Percentiles rank a stretch among this genome's conserved stretches.
Conservation (phyloP, 2,888 invertebrate genomes). For the Nemoura dubitans region DNA sequence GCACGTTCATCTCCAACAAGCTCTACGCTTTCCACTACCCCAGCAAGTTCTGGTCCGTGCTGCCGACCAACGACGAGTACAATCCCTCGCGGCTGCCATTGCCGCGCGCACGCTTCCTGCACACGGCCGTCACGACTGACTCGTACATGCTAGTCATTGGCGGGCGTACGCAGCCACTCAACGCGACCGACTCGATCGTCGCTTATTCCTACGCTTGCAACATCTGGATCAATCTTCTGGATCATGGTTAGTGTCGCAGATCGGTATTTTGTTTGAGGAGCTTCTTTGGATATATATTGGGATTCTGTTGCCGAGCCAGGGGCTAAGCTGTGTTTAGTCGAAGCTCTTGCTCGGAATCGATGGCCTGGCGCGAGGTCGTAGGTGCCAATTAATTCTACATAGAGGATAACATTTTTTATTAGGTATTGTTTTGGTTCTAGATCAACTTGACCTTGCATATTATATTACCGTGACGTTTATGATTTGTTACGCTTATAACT, state of each 20-base stretch:
- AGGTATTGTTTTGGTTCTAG: no score
- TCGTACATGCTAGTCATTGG: conserved; percentile 92
- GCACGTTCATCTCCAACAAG: conserved; percentile 76
- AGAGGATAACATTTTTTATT: no score
- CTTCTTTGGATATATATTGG: no score
- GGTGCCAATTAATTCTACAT: no score
- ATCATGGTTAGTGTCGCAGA: conserved; percentile 57
- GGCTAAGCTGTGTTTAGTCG: no score
- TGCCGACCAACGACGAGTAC: conserved; percentile 75
- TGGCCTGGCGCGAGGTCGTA: no score
- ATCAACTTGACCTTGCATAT: no score
- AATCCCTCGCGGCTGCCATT: conserved; percentile 64
- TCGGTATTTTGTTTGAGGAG: background rate
- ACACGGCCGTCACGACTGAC: conserved; percentile 87
- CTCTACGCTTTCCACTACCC: conserved; percentile 81
- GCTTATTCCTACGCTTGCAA: conserved; percentile 91
- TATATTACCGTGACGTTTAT: no score
- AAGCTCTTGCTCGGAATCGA: no score
- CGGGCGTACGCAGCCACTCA: conserved; percentile 80
- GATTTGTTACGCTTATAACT: no score
- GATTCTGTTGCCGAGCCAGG: no score
- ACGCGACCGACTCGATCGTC: conserved; percentile 78
- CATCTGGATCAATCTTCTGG: conserved; percentile 81
- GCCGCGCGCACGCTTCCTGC: conserved; percentile 84
- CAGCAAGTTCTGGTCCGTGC: conserved; percentile 80